A percentile compares a stretch with the other conserved stretches of the same genome.
Evolutionary conservation across 2,113 vertebrate genomes (phyloP).

Genomic region (Rana temporaria): DNA sequence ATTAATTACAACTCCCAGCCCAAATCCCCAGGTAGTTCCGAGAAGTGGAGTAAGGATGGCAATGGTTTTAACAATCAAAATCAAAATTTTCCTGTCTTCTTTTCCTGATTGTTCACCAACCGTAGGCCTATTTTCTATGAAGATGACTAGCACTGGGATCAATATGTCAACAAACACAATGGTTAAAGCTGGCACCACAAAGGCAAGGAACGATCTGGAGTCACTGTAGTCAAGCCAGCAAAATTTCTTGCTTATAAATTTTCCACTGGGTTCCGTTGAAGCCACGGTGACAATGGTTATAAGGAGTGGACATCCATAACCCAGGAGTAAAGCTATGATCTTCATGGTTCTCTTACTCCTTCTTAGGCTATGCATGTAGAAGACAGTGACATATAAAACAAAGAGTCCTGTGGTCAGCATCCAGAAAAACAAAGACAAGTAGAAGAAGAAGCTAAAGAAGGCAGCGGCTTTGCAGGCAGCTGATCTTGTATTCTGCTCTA

Average conservation of each 20-base stretch:
- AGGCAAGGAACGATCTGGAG: slow-evolving; percentile 78
- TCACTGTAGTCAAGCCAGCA: slow-evolving; percentile 85
- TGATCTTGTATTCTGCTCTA: slow-evolving; percentile 24
- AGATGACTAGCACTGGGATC: slow-evolving; percentile 81
- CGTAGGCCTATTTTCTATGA: slow-evolving; percentile 80
- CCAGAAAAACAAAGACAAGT: slow-evolving; percentile 92
- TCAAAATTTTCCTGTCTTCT: slow-evolving; percentile 69
- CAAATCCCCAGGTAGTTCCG: slow-evolving; percentile 79
- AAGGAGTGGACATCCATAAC: slow-evolving; percentile 83
- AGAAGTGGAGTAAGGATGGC: slow-evolving; percentile 75
- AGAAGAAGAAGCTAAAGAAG: slow-evolving; percentile 85
- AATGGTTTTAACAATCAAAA: slow-evolving; percentile 75
- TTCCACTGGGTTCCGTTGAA: slow-evolving; percentile 57
- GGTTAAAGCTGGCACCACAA: slow-evolving; percentile 78
- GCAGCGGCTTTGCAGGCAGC: slow-evolving; percentile 71
- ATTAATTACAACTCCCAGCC: slow-evolving; percentile 61
- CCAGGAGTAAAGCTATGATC: slow-evolving; percentile 74
- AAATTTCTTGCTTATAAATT: slow-evolving; percentile 64
- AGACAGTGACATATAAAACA: slow-evolving; percentile 91
- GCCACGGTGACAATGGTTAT: slow-evolving; percentile 78
- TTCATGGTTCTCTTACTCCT: slow-evolving; percentile 81
- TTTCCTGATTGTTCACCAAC: slow-evolving; percentile 72
- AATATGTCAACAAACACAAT: slow-evolving; percentile 83
- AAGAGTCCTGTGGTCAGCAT: slow-evolving; percentile 85
- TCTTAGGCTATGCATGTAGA: too few species aligned